Conservation (phyloP, 2,797 vertebrate species). For the Manis pentadactyla region DNA sequence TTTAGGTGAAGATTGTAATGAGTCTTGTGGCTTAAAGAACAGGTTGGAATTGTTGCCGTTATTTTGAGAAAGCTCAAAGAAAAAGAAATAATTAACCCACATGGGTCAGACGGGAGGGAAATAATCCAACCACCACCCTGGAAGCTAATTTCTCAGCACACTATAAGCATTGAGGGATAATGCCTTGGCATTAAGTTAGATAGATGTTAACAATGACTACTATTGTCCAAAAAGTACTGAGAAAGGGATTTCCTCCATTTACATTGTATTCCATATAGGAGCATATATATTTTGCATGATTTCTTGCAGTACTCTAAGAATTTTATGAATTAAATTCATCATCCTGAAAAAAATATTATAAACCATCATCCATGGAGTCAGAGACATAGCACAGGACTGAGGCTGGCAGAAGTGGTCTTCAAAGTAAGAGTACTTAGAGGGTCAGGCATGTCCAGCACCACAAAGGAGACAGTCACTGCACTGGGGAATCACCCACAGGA, state of each 20-base stretch:
- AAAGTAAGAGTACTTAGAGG: neutral
- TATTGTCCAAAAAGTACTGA: neutral
- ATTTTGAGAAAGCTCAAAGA: neutral
- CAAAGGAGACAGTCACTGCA: neutral
- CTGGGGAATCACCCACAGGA: neutral
- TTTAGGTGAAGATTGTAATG: neutral
- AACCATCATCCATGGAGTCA: neutral
- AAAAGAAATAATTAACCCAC: neutral
- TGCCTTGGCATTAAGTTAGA: neutral
- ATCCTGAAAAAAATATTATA: slow-evolving; percentile 7
- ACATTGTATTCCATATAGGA: neutral
- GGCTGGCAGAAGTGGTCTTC: neutral
- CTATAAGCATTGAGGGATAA: neutral
- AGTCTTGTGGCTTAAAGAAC: neutral
- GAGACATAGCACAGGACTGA: neutral
- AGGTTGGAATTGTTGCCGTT: neutral
- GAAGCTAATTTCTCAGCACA: neutral
- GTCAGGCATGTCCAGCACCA: neutral
- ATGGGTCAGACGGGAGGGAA: neutral
- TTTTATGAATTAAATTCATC: neutral
- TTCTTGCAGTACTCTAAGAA: slow-evolving; percentile 24
- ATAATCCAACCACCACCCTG: neutral
- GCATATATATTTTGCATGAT: neutral
- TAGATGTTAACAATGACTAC: neutral
- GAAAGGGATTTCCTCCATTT: neutral